These are phyloP conservation scores for Zaprionus lineosus DNA, from an alignment of 2,888 invertebrate genomes.

Conservation along the genomic window DNA sequence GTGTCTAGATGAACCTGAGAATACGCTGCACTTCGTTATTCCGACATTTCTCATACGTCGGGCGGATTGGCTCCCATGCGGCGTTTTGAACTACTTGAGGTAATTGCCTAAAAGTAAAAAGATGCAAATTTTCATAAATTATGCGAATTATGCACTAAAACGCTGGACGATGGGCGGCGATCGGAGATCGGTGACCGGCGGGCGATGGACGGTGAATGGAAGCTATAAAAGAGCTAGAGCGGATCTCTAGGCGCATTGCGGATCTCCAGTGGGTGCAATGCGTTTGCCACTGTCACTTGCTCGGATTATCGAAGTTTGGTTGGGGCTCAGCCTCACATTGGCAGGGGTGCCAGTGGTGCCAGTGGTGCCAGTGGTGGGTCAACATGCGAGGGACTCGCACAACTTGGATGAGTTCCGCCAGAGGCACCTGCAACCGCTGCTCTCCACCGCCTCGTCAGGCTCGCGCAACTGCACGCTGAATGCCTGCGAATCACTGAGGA, in stretches of 20 bases:
- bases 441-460: constrained; percentile 40
- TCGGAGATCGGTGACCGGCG: background rate
- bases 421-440: constrained; percentile 65
- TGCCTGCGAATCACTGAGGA: constrained; percentile 83
- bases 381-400: constrained; percentile 35
- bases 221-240: constrained; percentile 50
- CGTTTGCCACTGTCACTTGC: constrained; percentile 7
- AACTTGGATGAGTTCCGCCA: constrained; percentile 75
- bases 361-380: no score
- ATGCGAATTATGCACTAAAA: constrained; percentile 59
- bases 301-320: constrained; percentile 7
- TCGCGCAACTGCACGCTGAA: constrained; percentile 82
- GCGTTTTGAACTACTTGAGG: constrained; percentile 61
- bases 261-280: constrained; percentile 33
- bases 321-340: constrained; percentile 1
- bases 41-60: no score
- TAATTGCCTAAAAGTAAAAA: constrained; percentile 58
- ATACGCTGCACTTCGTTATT: no score
- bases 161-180: no score
- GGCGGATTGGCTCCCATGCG: constrained; percentile 30
- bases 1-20: no score
- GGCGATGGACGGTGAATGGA: constrained; percentile 1
- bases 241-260: background rate
- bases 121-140: constrained; percentile 68
- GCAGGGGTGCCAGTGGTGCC: no score